Base-by-base conservation (phyloP, 2,888 invertebrate genomes). In the Keiferia lycopersicella region DNA sequence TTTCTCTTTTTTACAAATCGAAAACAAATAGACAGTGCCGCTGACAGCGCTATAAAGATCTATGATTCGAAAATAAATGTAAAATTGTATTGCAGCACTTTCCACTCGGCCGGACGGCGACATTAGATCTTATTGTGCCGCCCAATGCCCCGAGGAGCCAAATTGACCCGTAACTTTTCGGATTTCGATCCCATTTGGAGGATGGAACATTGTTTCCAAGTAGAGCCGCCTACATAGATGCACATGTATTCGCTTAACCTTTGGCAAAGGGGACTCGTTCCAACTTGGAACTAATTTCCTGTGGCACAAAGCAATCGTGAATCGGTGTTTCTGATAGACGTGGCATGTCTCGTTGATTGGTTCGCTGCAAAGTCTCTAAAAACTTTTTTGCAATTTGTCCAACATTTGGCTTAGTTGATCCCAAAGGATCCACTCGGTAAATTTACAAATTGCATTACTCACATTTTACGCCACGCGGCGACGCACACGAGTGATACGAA, bases 231-330 rank as follows among this genome's bases (percentile, higher is more conserved):
- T 41, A 60, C 14, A 22, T 45, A 53, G 41, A 59, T 60, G 60
- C 59, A 38, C 16, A 38, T 59, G 34, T 59, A 39, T 10, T 22
- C 51, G 51, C 22, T 60, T 45, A 45, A 60, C 60, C 60, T 62
- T 62, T 62, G 38, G 39, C 51, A 39, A 41, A 73, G 70, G 65
- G 69, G 77, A 79, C 75, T 78, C 78, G 72, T 69, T 83, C 73
- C 81, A 78, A 86, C 81, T 85, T 84, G 73, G 74, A 84, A 88
- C 86, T 87, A 88, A 89, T 90, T 88, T 89, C 88, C 88, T 87
- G 84, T 66, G 79, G 83, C 81, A 86, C 86, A 87, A 87, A 86
- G 88, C 88, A 86, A 89, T 88, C 83, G 82, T 71, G 72, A 72
- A 73, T 73, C 74, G 76, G 79, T 82, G 79, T 83, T 78, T 66